Conservation (phyloP, 1,140 invertebrate species). For the Venturia canescens region DNA sequence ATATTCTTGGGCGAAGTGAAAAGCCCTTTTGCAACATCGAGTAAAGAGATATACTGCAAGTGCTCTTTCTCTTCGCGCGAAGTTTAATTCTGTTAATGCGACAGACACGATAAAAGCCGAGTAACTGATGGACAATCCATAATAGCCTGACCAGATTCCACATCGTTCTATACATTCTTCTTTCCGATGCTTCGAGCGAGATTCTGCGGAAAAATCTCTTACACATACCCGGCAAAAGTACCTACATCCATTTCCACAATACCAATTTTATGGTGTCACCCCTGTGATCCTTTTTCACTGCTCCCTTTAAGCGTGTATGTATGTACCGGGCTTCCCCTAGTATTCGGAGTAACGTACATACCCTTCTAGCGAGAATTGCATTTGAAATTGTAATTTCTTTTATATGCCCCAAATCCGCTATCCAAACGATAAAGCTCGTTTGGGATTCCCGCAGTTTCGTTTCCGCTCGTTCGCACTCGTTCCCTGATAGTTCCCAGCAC, state of each 20-base stretch:
- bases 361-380: constrained; percentile 64
- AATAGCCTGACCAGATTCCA: constrained; percentile 12
- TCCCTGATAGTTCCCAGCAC: constrained; percentile 8
- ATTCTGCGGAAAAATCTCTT: neutral
- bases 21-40: constrained; percentile 1
- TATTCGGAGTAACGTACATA: neutral
- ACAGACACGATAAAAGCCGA: constrained; percentile 47
- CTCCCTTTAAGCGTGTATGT: neutral
- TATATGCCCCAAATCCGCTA: constrained; percentile 39
- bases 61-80: constrained; percentile 51
- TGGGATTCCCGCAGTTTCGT: constrained; percentile 40
- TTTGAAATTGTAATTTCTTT: constrained; percentile 71
- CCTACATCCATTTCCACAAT: constrained; percentile 31
- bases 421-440: constrained; percentile 39
- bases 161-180: neutral
- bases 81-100: constrained; percentile 69
- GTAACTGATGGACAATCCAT: constrained; percentile 10
- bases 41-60: neutral
- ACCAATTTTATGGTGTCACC: constrained; percentile 64
- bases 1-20: neutral
- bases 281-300: constrained; percentile 38
- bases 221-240: constrained; percentile 10
- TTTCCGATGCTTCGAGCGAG: neutral
- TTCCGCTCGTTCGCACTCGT: constrained; percentile 33
- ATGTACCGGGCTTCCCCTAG: constrained; percentile 1